These are phyloP conservation scores for Andrena camellia DNA, from an alignment of 2,888 invertebrate genomes.

Conservation along the genomic window DNA sequence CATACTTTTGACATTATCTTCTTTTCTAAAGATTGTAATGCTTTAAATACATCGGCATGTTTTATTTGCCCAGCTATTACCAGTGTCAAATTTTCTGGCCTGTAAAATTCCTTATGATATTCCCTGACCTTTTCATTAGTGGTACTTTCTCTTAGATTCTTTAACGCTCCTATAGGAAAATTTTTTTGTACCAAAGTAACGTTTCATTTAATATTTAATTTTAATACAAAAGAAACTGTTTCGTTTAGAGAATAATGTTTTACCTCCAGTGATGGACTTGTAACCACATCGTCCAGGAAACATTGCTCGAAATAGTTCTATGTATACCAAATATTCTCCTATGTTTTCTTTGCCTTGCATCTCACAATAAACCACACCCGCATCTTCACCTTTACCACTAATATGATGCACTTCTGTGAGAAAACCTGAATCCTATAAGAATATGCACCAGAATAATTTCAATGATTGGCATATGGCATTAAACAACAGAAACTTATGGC, in stretches of 20 bases:
- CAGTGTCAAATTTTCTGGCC: conserved; percentile 94
- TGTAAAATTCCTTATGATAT: conserved; percentile 94
- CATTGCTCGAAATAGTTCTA: conserved; percentile 89
- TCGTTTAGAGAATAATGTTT: conserved; percentile 2
- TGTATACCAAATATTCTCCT: conserved; percentile 90
- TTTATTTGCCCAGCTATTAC: conserved; percentile 94
- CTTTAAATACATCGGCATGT: conserved; percentile 91
- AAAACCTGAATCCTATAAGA: conserved; percentile 90
- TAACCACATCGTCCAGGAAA: conserved; percentile 95
- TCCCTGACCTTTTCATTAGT: conserved; percentile 92
- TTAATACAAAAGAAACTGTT: background rate
- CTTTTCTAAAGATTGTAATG: conserved; percentile 90
- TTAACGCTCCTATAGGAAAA: conserved; percentile 86
- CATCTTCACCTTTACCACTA: conserved; percentile 94
- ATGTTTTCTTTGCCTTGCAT: conserved; percentile 95
- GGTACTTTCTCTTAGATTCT: conserved; percentile 93
- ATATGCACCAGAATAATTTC: conserved; percentile 10
- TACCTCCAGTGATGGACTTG: conserved; percentile 93
- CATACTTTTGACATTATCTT: conserved; percentile 90
- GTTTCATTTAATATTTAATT: background rate
- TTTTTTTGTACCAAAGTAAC: background rate
- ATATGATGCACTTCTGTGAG: conserved; percentile 97
- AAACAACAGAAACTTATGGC: too few species aligned
- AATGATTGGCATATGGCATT: background rate
- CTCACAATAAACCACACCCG: conserved; percentile 98